Conservation (phyloP, 2,888 invertebrate species). For the Caenorhabditis parvicauda region DNA sequence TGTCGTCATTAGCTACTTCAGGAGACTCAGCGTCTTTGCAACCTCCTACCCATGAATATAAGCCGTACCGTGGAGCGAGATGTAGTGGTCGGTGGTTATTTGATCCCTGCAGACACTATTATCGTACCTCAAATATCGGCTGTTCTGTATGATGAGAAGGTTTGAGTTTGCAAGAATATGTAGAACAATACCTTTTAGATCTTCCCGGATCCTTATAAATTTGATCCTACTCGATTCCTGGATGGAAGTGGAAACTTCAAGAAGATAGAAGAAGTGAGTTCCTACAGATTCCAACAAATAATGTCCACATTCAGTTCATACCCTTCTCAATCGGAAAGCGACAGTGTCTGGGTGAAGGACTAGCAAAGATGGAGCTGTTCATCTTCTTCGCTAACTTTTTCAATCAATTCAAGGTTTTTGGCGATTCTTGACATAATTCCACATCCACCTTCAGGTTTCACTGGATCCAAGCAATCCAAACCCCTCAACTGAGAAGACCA, state of each 20-base stretch:
- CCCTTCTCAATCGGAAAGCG: slow-evolving; percentile 31
- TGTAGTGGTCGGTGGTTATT: slow-evolving; percentile 8
- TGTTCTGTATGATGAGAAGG: slow-evolving; percentile 14
- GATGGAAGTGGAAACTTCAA: slow-evolving; percentile 15
- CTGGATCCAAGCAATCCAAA: not conserved
- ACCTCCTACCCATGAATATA: slow-evolving; percentile 24
- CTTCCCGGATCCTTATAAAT: slow-evolving; percentile 25
- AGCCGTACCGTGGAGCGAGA: slow-evolving; percentile 3
- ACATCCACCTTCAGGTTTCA: not conserved
- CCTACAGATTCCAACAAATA: not conserved
- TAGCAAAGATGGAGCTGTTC: slow-evolving; percentile 30
- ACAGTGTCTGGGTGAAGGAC: slow-evolving; percentile 26
- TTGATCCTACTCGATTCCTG: slow-evolving; percentile 17
- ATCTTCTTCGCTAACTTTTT: slow-evolving; percentile 25
- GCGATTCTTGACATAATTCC: not conserved
- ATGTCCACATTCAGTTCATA: slow-evolving; percentile 3
- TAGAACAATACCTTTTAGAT: slow-evolving; percentile 3
- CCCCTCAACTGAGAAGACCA: slow-evolving; percentile 4
- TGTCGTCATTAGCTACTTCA: no score
- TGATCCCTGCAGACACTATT: slow-evolving; percentile 9
- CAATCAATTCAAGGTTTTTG: slow-evolving; percentile 18
- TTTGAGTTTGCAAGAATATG: not conserved
- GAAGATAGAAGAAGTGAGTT: slow-evolving; percentile 12
- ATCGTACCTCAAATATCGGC: slow-evolving; percentile 21
- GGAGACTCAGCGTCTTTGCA: slow-evolving; percentile 30